Conservation (phyloP, 2,888 invertebrate species). For the Heliconius charithonia region DNA sequence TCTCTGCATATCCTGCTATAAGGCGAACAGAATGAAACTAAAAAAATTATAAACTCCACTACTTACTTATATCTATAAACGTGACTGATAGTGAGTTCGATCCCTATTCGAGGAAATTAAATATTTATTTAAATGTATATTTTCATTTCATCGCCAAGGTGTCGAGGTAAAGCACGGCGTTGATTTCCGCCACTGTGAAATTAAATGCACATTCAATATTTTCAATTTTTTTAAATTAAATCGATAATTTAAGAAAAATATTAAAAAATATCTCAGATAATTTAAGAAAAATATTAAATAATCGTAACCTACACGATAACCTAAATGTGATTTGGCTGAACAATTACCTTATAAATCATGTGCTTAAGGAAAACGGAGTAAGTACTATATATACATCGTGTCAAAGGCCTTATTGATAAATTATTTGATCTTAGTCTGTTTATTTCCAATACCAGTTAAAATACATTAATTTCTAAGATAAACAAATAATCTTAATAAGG, state of each 20-base stretch:
- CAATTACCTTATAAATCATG: neutral
- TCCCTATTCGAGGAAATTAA: too few relatives aligned
- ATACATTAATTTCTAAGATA: neutral
- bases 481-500: neutral
- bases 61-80: too few relatives aligned
- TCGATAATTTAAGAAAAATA: neutral
- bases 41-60: too few relatives aligned
- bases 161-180: too few relatives aligned
- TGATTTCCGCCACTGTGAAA: too few relatives aligned
- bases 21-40: too few relatives aligned
- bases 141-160: too few relatives aligned
- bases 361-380: neutral
- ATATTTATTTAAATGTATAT: too few relatives aligned
- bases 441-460: neutral
- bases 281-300: neutral
- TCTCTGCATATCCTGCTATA: too few relatives aligned
- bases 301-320: neutral
- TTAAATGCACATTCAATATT: too few relatives aligned
- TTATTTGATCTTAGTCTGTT: slow-evolving; percentile 20
- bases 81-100: too few relatives aligned
- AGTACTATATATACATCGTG: neutral
- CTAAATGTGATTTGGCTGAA: neutral
- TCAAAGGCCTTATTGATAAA: slow-evolving; percentile 25
- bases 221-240: neutral
- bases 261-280: neutral